Percentiles rank a stretch among this genome's conserved stretches.
Conservation (phyloP, 2,113 vertebrate genomes). For the Uropsilus gracilis region DNA sequence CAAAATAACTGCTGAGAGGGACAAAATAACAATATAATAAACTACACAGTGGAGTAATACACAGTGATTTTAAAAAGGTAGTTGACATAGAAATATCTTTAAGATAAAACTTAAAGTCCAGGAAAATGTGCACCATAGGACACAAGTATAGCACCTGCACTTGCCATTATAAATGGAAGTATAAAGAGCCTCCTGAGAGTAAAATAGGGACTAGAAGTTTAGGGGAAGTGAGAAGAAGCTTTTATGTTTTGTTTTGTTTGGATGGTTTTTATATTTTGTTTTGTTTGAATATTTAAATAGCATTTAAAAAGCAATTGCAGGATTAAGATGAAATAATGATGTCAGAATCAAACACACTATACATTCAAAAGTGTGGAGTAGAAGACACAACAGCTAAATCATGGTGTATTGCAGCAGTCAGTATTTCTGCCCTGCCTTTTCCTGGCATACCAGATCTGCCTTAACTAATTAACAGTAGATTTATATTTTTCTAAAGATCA, state of each 20-base stretch:
- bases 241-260: background rate
- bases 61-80: background rate
- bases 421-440: background rate
- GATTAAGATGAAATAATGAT: background rate
- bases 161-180: background rate
- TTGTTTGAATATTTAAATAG: background rate
- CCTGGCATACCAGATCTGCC: background rate
- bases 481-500: conserved; percentile 34
- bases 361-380: background rate
- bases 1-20: background rate
- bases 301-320: background rate
- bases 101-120: background rate
- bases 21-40: background rate
- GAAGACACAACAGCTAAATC: background rate
- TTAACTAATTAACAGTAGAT: background rate
- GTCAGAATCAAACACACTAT: background rate
- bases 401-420: too few relatives aligned
- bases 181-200: background rate
- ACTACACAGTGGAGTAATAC: background rate
- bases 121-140: background rate
- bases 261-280: background rate
- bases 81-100: background rate
- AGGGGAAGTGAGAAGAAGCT: accelerated
- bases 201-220: background rate
- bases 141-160: background rate